Evolutionary conservation across 2,797 vertebrate species (phyloP).

Genomic region (Hephaestus fuliginosus): DNA sequence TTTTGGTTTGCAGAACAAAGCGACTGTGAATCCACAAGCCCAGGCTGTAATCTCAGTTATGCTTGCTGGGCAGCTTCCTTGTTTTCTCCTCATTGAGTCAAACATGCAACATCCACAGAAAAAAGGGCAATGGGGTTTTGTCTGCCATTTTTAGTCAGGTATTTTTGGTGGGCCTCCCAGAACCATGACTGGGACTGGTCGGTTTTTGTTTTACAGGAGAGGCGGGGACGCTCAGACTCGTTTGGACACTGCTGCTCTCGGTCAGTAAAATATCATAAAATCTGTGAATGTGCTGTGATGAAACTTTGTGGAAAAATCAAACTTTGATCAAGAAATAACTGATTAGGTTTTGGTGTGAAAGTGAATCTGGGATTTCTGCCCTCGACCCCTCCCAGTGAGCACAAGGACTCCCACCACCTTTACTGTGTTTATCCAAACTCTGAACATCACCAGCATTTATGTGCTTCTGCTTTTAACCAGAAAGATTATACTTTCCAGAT

Average conservation of each 20-base stretch:
- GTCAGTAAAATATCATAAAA: not conserved
- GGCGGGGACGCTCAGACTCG: no score
- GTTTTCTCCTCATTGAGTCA: slow-evolving; percentile 64
- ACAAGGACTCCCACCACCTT: no score
- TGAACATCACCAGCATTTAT: not conserved
- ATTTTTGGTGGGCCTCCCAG: slow-evolving; percentile 3
- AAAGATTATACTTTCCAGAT: slow-evolving; percentile 38
- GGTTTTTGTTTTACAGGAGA: not conserved
- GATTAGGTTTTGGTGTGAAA: not conserved
- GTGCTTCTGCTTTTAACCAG: slow-evolving; percentile 14
- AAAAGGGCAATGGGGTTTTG: slow-evolving; percentile 40
- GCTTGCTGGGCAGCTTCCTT: slow-evolving; percentile 74
- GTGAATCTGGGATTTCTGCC: not conserved
- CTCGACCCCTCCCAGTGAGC: not conserved
- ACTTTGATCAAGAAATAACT: not conserved
- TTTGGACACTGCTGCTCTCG: not conserved
- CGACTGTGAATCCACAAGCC: slow-evolving; percentile 56
- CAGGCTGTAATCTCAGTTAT: slow-evolving; percentile 75
- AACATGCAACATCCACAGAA: slow-evolving; percentile 68
- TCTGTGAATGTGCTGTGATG: not conserved
- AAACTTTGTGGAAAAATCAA: not conserved
- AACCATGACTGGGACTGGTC: not conserved
- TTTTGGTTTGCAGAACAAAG: slow-evolving; percentile 71
- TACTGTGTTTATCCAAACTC: slow-evolving; percentile 6
- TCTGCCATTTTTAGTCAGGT: slow-evolving; percentile 34